Base-by-base conservation (phyloP, 2,113 vertebrate genomes). In the Campylomormyrus tamandua region DNA sequence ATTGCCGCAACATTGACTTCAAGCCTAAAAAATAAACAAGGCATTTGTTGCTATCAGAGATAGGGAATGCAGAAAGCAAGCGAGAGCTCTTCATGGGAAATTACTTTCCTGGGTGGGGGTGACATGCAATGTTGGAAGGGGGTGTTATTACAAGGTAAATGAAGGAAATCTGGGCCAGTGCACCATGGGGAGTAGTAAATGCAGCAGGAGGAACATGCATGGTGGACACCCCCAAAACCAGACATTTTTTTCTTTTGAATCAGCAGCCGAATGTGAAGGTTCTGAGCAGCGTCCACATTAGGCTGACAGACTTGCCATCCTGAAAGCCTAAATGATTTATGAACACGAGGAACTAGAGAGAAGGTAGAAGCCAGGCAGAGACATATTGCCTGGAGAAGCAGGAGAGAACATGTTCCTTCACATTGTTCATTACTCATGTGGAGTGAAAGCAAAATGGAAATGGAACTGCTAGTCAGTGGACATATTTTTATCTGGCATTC, bases 241-340 rank as follows among this genome's bases (percentile, higher is more conserved):
- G 53, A 2, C 39, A 15, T 39, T 56, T 48, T 27, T 46, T 74
- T 74, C 4, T 24, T 31, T 24, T 52, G 21, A 46, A 56, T 1
- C 0, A 9, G 66, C 83, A 77, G 50, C 3, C 0, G 31, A 49
- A 66, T 39, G 9, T 87, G 66, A 83, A 39, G 83, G 77, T 91
- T n/a, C 80, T 90, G 53, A 70, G 58, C 24, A 62, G 87, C 8
- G n/a, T 80, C 91, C 91, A 80, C 89, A 89, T 92, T 92, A 89
- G 91, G 90, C 87, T 83, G 92, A 91, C 90, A 80, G 91, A 92
- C 92, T 92, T 92, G 94, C 94, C 92, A 52, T 95, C 93, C 91
- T 91, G 92, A 93, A 93, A 93, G 90, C 90, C 93, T 93, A 93
- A 94, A 95, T 96, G 94, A 96, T 96, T 96, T 95, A 96, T 96